Base-by-base conservation (phyloP, 1,140 invertebrate genomes). In the Scaptomyza montana region DNA sequence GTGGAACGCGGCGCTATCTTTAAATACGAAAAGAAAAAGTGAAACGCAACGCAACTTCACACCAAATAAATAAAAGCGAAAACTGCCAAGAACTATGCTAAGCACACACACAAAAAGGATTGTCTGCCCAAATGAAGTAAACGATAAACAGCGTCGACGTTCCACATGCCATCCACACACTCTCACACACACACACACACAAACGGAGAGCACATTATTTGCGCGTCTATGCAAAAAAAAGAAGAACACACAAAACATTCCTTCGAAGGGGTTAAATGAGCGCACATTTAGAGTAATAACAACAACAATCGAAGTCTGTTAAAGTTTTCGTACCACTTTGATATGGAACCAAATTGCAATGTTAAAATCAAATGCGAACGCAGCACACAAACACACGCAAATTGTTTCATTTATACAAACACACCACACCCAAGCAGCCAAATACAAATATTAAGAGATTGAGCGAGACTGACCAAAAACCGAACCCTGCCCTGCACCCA, bases 221-320 rank as follows among this genome's bases (percentile, higher is more conserved):
- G 49, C 72, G 75, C 49, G 62, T 76, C 64, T 80, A 77, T 59
- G 71, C 66, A 59, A 54, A 82, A 47, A 62, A 67, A 43, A 36
- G 19, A 56, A 36, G 33, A 8, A 25, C 13, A 28, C 39, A 74
- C 63, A 63, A 43, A 86, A 78, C 71, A 86, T 89, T 87, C 81
- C 82, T 77, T 82, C 59, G 64, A 86, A 86, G 84, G 81, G 82
- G 82, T 87, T 87, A 86, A 86, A 86, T 74, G 82, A 86, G 78
- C 78, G 75, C 71, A 36, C 33, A 36, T 36, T 36, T 36, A 1
- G 33, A 36, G 8, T 9, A 70, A 74, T 51, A 80, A 59, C 66
- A 78, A 60, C 30, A 51, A 64, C 36, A 62, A 55, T 54, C 21
- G 21, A 49, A 54, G 60, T 75, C 79, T 84, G 71, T 84, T 80